Conservation (phyloP, 2,113 vertebrate genomes). For the Abramis brama region DNA sequence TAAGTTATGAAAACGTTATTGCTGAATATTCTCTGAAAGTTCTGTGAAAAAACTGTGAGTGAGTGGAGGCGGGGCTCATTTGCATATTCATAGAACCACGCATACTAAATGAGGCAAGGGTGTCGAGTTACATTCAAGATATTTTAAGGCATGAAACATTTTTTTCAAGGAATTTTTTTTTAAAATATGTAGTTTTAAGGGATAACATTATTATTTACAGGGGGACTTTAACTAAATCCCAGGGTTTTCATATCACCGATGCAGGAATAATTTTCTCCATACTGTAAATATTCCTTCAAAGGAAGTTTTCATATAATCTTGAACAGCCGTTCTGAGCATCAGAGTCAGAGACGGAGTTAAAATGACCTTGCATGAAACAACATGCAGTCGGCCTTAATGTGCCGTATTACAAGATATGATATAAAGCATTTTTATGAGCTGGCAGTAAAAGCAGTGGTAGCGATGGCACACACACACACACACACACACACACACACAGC, state of each 20-base stretch:
- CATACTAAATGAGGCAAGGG: too few relatives aligned
- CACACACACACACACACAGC: not conserved
- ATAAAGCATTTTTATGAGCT: constrained; percentile 82
- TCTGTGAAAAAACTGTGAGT: too few relatives aligned
- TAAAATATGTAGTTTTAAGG: too few relatives aligned
- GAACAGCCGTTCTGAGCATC: not conserved
- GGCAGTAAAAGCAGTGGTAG: constrained; percentile 70
- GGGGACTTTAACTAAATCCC: constrained; percentile 35
- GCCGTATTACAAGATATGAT: constrained; percentile 80
- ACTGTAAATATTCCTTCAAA: not conserved
- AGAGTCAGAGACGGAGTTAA: constrained; percentile 45
- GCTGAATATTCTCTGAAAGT: too few relatives aligned
- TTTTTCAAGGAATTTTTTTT: too few relatives aligned
- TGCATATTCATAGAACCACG: too few relatives aligned
- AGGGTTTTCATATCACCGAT: constrained; percentile 11
- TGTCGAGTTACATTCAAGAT: too few relatives aligned
- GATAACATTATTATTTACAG: too few relatives aligned
- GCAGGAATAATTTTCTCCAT: not conserved
- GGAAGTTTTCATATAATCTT: not conserved
- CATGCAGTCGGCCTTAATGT: constrained; percentile 79
- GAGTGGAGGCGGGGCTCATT: too few relatives aligned
- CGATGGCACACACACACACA: constrained; percentile 53
- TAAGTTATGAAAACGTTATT: too few relatives aligned
- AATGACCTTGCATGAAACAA: constrained; percentile 80
- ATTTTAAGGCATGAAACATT: too few relatives aligned